Conservation (phyloP, 2,888 invertebrate species). For the Amphimallon solstitiale region DNA sequence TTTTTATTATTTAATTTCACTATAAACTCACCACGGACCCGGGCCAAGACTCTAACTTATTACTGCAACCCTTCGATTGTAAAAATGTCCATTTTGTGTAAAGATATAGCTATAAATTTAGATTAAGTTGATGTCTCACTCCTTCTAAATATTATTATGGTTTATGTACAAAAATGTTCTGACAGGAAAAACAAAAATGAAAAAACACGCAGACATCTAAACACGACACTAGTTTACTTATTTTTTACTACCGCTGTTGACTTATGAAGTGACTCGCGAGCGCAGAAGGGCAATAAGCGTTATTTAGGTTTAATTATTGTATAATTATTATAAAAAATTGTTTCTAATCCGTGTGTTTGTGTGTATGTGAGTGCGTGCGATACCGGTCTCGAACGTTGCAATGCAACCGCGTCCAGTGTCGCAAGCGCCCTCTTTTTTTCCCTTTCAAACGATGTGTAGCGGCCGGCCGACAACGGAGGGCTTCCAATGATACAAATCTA, state of each 20-base stretch:
- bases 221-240: slow-evolving; percentile 40
- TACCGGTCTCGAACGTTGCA: slow-evolving; percentile 36
- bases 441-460: slow-evolving; percentile 30
- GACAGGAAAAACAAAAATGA: slow-evolving; percentile 33
- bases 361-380: slow-evolving; percentile 39
- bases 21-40: slow-evolving; percentile 44
- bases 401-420: slow-evolving; percentile 37
- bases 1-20: slow-evolving; percentile 43
- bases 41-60: slow-evolving; percentile 54
- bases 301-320: slow-evolving; percentile 41
- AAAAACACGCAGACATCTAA: slow-evolving; percentile 38
- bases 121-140: slow-evolving; percentile 61
- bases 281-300: slow-evolving; percentile 41
- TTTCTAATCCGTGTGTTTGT: slow-evolving; percentile 40
- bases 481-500: slow-evolving; percentile 30
- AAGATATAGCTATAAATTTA: slow-evolving; percentile 63
- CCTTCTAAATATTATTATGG: slow-evolving; percentile 53
- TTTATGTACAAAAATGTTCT: slow-evolving; percentile 41
- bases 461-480: slow-evolving; percentile 41
- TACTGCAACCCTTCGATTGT: slow-evolving; percentile 64
- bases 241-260: slow-evolving; percentile 38
- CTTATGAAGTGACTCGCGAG: slow-evolving; percentile 42
- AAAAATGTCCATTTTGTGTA: slow-evolving; percentile 66
- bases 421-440: slow-evolving; percentile 37
- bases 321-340: slow-evolving; percentile 38